phyloP scores from a whole-genome alignment of 1,140 invertebrate genomes.

The Papilio polytes region DNA sequence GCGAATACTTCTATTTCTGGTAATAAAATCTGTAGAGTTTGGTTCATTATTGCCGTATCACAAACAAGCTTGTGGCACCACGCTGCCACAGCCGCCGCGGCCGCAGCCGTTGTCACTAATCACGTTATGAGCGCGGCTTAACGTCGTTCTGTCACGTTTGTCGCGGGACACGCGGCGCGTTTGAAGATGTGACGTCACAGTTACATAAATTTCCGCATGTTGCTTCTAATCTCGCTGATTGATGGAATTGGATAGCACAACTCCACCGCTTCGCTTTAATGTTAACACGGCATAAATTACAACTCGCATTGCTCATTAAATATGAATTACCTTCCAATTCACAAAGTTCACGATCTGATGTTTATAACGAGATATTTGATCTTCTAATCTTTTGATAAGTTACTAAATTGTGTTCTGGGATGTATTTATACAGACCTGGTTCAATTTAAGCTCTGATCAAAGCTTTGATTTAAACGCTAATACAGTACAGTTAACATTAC shows the following conservation, averaged over 20 bases:
- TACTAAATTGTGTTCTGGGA: background rate
- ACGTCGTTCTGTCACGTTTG: conserved; percentile 36
- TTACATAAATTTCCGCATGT: conserved; percentile 37
- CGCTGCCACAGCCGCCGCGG: background rate
- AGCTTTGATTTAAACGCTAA: background rate
- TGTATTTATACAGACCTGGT: background rate
- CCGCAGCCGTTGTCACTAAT: conserved; percentile 31
- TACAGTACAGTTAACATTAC: too few relatives aligned
- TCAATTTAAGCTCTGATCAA: background rate
- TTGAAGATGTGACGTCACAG: conserved; percentile 37
- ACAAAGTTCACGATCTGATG: background rate
- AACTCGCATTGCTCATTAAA: conserved; percentile 13
- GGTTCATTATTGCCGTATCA: conserved; percentile 11
- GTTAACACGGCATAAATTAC: background rate
- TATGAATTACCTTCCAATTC: background rate
- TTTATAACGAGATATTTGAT: background rate
- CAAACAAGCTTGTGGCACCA: conserved; percentile 13
- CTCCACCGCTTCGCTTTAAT: conserved; percentile 23
- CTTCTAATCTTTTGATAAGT: background rate
- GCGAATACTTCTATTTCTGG: background rate
- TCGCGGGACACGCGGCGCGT: conserved; percentile 31
- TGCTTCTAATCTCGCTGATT: conserved; percentile 33
- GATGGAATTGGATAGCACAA: conserved; percentile 29
- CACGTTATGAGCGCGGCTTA: conserved; percentile 34
- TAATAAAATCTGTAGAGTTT: background rate